These are phyloP conservation scores for Drosophila sp. DNA, from an alignment of 1,140 invertebrate species.

Conservation along the genomic window DNA sequence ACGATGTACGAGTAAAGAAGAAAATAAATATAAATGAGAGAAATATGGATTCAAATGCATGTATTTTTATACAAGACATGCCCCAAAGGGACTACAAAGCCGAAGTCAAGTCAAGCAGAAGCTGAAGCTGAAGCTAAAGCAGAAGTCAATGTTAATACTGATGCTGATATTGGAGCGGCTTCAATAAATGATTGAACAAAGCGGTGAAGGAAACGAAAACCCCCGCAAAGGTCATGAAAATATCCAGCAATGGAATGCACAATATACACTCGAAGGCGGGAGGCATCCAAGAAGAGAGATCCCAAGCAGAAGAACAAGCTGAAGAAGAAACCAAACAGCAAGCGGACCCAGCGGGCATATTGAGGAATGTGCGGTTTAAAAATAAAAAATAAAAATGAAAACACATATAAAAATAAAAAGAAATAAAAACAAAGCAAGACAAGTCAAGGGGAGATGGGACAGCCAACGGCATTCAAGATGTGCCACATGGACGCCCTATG, in stretches of 20 bases:
- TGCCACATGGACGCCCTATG: slow-evolving; percentile 68
- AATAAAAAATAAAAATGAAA: slow-evolving; percentile 68
- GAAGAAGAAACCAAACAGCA: slow-evolving; percentile 18
- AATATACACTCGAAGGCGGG: slow-evolving; percentile 35
- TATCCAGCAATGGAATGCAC: slow-evolving; percentile 37
- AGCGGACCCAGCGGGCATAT: slow-evolving; percentile 66
- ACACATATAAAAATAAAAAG: slow-evolving; percentile 68
- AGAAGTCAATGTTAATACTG: slow-evolving; percentile 20
- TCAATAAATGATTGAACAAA: slow-evolving; percentile 83
- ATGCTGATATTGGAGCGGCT: slow-evolving; percentile 43
- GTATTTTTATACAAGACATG: slow-evolving; percentile 72
- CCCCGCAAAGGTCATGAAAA: slow-evolving; percentile 81
- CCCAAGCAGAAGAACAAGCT: slow-evolving; percentile 18
- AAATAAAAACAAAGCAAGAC: slow-evolving; percentile 22
- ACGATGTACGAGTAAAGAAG: slow-evolving; percentile 14
- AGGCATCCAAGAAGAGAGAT: slow-evolving; percentile 21
- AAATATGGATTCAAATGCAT: slow-evolving; percentile 59
- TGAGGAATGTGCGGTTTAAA: slow-evolving; percentile 77
- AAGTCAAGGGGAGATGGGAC: slow-evolving; percentile 4
- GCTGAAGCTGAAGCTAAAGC: slow-evolving; percentile 10
- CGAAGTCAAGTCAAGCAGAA: slow-evolving; percentile 36
- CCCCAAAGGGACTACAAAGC: slow-evolving; percentile 72
- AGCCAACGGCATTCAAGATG: slow-evolving; percentile 34
- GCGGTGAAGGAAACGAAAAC: slow-evolving; percentile 65
- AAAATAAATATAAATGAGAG: slow-evolving; percentile 2